A percentile compares a stretch with the other conserved stretches of the same genome.
Evolutionary conservation across 1,140 invertebrate genomes (phyloP).

Genomic region (Danaus plexippus): DNA sequence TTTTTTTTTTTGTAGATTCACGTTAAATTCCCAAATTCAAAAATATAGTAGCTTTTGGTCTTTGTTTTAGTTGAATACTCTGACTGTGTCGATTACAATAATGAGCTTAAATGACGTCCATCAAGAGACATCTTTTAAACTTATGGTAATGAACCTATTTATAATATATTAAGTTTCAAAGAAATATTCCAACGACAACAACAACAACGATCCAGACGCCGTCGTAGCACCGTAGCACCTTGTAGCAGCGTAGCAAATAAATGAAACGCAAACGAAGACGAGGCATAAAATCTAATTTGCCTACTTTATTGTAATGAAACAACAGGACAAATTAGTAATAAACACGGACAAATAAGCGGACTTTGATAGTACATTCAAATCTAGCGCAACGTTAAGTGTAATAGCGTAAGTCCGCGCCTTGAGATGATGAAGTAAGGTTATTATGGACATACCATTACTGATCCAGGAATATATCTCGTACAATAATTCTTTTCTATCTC

Average conservation of each 20-base stretch:
- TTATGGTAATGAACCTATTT: no score
- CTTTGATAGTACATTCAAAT: slow-evolving; percentile 70
- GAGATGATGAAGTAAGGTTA: slow-evolving; percentile 37
- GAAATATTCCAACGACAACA: slow-evolving; percentile 10
- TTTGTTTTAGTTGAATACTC: no score
- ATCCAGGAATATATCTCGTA: no score
- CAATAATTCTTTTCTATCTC: no score
- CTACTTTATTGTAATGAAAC: slow-evolving; percentile 48
- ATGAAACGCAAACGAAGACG: slow-evolving; percentile 19
- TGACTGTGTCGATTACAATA: no score
- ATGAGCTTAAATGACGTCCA: no score
- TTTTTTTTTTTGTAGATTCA: no score
- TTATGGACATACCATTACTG: slow-evolving; percentile 20
- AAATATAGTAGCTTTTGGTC: no score
- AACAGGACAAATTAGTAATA: slow-evolving; percentile 65
- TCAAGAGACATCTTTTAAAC: no score
- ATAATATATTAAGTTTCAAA: no score
- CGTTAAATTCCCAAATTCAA: no score
- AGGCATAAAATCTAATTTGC: slow-evolving; percentile 49
- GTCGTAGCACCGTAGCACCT: slow-evolving; percentile 29
- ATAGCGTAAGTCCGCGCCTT: slow-evolving; percentile 54
- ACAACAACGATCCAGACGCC: no score
- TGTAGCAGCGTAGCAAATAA: slow-evolving; percentile 1
- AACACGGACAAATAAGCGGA: slow-evolving; percentile 56
- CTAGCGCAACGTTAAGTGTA: slow-evolving; percentile 61